Evolutionary conservation across 2,113 vertebrate genomes (phyloP), one percentile per base, ranked within the genome.

Genomic region (Ctenomys sociabilis): DNA sequence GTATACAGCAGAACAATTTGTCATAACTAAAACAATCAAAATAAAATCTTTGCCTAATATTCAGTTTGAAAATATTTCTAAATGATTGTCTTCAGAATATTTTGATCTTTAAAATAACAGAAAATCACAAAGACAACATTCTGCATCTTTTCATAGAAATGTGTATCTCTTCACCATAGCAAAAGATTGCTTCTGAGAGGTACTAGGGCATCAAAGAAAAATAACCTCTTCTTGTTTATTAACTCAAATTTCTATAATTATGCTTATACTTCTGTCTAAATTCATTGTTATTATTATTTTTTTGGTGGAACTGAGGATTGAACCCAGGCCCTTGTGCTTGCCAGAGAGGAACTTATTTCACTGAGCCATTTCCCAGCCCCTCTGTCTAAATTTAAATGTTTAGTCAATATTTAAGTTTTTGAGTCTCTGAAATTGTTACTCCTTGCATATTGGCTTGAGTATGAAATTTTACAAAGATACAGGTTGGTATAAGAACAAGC

Each of bases 81-180:
- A 94, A 61, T 21, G 26, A 95, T 3, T 68, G 45, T 91, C 24
- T 88, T 21, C 0, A 57, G 1, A 70, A 5, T 72, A 81, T 22
- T 40, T 84, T 81, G n/a, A 52, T 26, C 73, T 93, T 95, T 91
- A 26, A 88, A 88, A 49, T 83, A 93, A 66, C 63, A 9, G 6
- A 4, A 95, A 68, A 30, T 80, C 35, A 75, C n/a, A 66, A 95
- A 89, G 22, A 64, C 16, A 83, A 26, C 10, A 52, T 3, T 43
- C 3, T 54, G 40, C 64, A 94, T 54, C 19, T 3, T 28, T 61
- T 87, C 49, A 54, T 64, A 73, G 43, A 96, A 70, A 59, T 21
- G 5, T 52, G 28, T 45, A 87, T 5, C 12, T 85, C 2, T 59
- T 43, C 90, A 28, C 70, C 35, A 57, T 68, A 59, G 57, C 63